These are phyloP conservation scores for Telmatochromis sp. DNA, from an alignment of 2,113 vertebrate species.

Conservation along the genomic window DNA sequence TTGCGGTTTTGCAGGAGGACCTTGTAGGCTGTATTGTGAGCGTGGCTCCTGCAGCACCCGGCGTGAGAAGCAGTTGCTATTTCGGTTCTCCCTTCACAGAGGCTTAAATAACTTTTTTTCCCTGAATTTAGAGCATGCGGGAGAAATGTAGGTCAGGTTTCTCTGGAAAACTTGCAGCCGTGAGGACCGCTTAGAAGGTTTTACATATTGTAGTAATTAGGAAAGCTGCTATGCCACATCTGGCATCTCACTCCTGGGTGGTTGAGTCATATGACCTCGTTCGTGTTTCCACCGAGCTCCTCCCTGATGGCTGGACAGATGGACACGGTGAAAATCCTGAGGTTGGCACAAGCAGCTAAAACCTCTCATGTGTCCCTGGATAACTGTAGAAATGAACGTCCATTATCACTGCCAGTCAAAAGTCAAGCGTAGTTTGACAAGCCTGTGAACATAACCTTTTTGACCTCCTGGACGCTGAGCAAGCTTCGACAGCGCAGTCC, in stretches of 20 bases:
- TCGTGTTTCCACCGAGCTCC: neutral
- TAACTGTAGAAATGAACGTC: conserved; percentile 2
- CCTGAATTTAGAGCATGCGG: conserved; percentile 22
- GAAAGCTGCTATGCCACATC: conserved; percentile 17
- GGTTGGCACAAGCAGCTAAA: neutral
- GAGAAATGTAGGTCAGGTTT: conserved; percentile 60
- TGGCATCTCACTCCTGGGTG: neutral
- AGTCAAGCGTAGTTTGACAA: conserved; percentile 1
- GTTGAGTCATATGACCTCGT: conserved; percentile 37
- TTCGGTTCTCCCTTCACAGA: conserved; percentile 9
- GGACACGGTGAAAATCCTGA: conserved; percentile 15
- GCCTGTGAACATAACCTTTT: conserved; percentile 14
- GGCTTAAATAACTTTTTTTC: conserved; percentile 12
- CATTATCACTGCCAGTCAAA: conserved; percentile 6
- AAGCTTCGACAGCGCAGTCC: neutral
- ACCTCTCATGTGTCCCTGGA: neutral
- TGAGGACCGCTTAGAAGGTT: conserved; percentile 22
- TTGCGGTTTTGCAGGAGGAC: neutral
- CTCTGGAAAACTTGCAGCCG: conserved; percentile 10
- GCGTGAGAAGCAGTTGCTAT: conserved; percentile 16
- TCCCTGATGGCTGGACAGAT: conserved; percentile 19
- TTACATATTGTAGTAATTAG: conserved; percentile 51
- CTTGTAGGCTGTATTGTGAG: neutral
- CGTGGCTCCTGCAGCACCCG: neutral
- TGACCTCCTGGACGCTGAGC: conserved; percentile 17